These are phyloP conservation scores for Octodon degus DNA, from an alignment of 2,113 vertebrate species.

Conservation along the genomic window DNA sequence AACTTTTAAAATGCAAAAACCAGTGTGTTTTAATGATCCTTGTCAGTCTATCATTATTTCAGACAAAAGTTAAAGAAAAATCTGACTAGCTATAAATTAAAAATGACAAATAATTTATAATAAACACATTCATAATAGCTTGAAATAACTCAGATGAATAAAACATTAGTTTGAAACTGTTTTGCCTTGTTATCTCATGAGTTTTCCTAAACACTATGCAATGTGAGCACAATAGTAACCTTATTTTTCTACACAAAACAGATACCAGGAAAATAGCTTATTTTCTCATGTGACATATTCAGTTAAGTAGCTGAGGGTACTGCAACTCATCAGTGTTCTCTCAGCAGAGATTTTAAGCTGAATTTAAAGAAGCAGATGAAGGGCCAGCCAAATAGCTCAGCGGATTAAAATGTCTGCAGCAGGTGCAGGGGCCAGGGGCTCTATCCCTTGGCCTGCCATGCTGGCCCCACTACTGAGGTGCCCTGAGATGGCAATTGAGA, in stretches of 20 bases:
- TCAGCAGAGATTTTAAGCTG: not conserved
- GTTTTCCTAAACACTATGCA: not conserved
- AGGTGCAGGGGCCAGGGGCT: too few species aligned
- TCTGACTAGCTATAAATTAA: not conserved
- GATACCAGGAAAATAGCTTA: not conserved
- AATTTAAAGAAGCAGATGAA: not conserved
- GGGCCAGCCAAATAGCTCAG: too few species aligned
- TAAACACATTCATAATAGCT: not conserved
- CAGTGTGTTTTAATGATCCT: not conserved
- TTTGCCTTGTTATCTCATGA: not conserved
- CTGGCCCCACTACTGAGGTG: too few species aligned
- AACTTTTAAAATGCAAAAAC: not conserved
- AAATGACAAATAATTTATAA: not conserved
- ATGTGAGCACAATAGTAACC: not conserved
- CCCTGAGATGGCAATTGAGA: too few species aligned
- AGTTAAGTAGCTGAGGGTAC: not conserved
- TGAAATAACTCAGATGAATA: not conserved
- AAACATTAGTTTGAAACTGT: not conserved
- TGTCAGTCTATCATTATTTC: not conserved
- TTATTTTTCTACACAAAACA: not conserved
- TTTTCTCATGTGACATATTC: not conserved
- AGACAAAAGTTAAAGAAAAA: conserved; percentile 6
- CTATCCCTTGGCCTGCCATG: too few species aligned
- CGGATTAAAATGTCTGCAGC: too few species aligned
- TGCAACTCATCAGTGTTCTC: not conserved